Evolutionary conservation across 2,113 vertebrate species (phyloP).

Genomic region (Prietella phreatophila): DNA sequence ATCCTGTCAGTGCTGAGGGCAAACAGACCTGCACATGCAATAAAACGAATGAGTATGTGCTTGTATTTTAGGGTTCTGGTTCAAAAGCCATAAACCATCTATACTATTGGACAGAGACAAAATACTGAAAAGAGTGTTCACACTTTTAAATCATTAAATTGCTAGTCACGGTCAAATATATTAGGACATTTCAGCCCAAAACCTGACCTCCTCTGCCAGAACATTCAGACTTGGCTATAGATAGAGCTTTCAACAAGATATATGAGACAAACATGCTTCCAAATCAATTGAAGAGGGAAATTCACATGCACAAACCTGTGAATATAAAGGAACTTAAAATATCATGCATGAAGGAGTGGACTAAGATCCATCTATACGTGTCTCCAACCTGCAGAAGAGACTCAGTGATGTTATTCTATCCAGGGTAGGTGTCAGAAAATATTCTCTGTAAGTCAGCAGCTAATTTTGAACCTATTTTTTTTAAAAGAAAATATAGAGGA

Average conservation of each 20-base stretch:
- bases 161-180: neutral
- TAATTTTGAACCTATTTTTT: neutral
- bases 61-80: conserved; percentile 66
- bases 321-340: neutral
- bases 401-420: neutral
- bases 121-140: conserved; percentile 24
- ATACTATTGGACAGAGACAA: conserved; percentile 38
- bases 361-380: neutral
- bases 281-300: neutral
- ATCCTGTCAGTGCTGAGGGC: conserved; percentile 66
- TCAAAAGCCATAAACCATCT: conserved; percentile 63
- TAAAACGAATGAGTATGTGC: conserved; percentile 68
- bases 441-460: neutral
- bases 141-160: neutral
- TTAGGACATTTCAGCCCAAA: neutral
- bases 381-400: neutral
- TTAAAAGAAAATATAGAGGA: neutral
- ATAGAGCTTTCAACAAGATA: neutral
- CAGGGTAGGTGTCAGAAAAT: neutral
- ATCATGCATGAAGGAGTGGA: neutral
- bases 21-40: conserved; percentile 69
- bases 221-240: neutral
- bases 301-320: neutral
- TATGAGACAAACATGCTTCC: neutral
- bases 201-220: neutral